Base-by-base conservation (phyloP, 2,888 invertebrate genomes). In the Myathropa florea region DNA sequence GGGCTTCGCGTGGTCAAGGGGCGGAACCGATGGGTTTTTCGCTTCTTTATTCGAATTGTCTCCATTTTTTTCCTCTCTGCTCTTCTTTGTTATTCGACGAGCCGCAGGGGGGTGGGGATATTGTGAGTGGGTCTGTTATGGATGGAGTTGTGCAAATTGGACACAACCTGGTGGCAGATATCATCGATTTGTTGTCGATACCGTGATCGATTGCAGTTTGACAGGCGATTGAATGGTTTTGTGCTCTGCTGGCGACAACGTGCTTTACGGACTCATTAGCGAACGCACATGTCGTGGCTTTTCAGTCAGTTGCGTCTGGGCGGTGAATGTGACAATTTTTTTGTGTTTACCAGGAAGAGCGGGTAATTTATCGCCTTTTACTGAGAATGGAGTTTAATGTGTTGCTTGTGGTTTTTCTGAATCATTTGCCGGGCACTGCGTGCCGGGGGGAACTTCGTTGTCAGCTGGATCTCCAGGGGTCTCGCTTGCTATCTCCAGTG, bases 21-120 rank as follows among this genome's bases (percentile, higher is more conserved):
- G 81, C 81, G 85, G 81, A 85, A 85, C 85, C 73, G 39, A 81
- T 77, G 68, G 60, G 61, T 67, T 64, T 72, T 67, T 70, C 28
- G 30, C 63, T 68, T 33, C 21, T 26, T 26, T 26, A 18, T 30
- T 61, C 18, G 26, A 59, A 26, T 59, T 46, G 39, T 46, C 39
- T 46, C n/a, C n/a, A 14, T n/a, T n/a, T 4, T 12, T 4, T n/a
- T n/a, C n/a, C 3, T 46, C 18, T 14, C 12, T 12, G n/a, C 3
- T 39, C 46, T n/a, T n/a, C 7, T n/a, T 46, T 46, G n/a, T 46
- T 46, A 6, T 46, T 46, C 18, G 18, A 6, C 2, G 18, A n/a
- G n/a, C n/a, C 18, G 6, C 0, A n/a, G 6, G 7, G n/a, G 7
- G 18, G 18, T 1, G 46, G 46, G 46, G 46, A n/a, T 18, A 6